Percentiles rank a stretch among this genome's conserved stretches.
phyloP scores from a whole-genome alignment of 2,888 invertebrate genomes.

The Hydrotaea diabolus region DNA sequence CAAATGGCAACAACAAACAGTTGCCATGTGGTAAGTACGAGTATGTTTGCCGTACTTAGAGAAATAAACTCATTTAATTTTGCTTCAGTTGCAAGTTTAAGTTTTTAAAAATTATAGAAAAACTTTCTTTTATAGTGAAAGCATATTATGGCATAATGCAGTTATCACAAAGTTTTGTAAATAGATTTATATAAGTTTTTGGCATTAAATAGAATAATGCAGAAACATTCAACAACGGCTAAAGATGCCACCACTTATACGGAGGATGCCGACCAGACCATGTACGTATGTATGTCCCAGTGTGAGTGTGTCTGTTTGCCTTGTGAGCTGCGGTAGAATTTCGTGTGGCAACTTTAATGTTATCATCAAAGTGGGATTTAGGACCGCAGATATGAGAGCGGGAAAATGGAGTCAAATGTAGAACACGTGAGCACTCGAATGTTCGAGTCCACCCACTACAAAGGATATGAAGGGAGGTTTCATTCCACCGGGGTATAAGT shows the following conservation, averaged over 20 bases:
- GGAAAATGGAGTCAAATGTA: too few species aligned
- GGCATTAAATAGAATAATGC: conserved; percentile 37
- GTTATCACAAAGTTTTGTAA: conserved; percentile 54
- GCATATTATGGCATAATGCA: conserved; percentile 60
- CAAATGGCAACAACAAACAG: too few species aligned
- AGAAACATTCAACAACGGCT: conserved; percentile 12
- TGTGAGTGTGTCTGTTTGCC: too few species aligned
- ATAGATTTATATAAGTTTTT: conserved; percentile 33
- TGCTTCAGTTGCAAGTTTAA: conserved; percentile 20
- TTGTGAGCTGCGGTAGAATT: not conserved
- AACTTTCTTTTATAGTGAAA: conserved; percentile 31
- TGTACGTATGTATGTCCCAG: not conserved
- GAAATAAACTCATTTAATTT: conserved; percentile 23
- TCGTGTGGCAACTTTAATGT: not conserved
- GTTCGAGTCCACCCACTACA: too few species aligned
- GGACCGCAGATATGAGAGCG: not conserved
- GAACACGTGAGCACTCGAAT: too few species aligned
- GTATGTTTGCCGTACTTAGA: not conserved
- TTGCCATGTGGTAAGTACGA: not conserved
- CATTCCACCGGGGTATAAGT: too few species aligned
- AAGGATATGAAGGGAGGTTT: too few species aligned
- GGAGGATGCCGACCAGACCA: not conserved
- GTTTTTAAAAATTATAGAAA: conserved; percentile 35
- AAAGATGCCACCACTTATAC: not conserved
- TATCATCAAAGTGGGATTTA: not conserved